phyloP scores from a whole-genome alignment of 2,888 invertebrate species.

The Eumerus sabulonum region DNA sequence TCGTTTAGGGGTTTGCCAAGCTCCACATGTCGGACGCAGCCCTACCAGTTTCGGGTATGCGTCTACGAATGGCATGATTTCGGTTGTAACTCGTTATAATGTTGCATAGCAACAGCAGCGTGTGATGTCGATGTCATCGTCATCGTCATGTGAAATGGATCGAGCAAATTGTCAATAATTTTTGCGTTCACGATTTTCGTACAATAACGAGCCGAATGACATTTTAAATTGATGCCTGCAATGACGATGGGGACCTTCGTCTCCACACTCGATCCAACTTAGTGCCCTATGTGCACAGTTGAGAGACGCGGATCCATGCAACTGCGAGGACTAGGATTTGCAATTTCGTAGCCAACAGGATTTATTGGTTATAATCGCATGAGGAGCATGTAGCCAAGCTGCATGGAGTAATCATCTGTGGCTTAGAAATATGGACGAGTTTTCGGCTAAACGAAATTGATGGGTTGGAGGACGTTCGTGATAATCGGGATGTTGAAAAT shows the following conservation, averaged over 20 bases:
- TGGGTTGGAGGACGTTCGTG: not conserved
- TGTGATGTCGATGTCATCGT: not conserved
- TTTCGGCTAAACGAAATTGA: not conserved
- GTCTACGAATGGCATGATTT: constrained; percentile 8
- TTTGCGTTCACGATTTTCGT: constrained; percentile 67
- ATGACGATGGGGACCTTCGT: constrained; percentile 31
- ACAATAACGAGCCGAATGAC: constrained; percentile 60
- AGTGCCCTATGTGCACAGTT: constrained; percentile 5
- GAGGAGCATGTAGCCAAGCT: not conserved
- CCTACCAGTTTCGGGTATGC: constrained; percentile 18
- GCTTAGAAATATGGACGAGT: too few species aligned
- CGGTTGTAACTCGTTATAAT: too few species aligned
- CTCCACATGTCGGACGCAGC: constrained; percentile 59
- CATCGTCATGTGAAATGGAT: constrained; percentile 73
- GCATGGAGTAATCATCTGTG: not conserved
- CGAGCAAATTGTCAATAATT: constrained; percentile 74
- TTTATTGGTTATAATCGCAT: constrained; percentile 12
- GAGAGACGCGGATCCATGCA: too few species aligned
- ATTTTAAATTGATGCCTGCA: constrained; percentile 61
- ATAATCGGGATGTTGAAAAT: not conserved
- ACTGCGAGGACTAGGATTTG: constrained; percentile 24
- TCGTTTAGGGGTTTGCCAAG: constrained; percentile 57
- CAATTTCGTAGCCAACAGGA: constrained; percentile 12
- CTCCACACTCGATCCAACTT: not conserved
- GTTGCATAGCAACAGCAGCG: not conserved